A percentile compares a stretch with the other conserved stretches of the same genome.
Evolutionary conservation across 2,888 invertebrate genomes (phyloP).

Genomic region (Perizoma flavofasciatum): DNA sequence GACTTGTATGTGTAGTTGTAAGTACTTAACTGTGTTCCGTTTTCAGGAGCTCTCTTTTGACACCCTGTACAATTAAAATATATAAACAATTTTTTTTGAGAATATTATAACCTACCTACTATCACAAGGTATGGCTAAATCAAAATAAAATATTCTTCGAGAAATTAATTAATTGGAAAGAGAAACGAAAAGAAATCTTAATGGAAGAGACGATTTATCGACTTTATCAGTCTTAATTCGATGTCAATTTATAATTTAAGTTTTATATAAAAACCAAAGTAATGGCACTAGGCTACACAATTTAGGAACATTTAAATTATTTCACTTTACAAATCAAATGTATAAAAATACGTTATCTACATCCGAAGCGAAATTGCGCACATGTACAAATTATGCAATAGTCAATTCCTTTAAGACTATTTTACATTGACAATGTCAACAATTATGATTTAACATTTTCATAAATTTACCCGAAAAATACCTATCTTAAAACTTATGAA

Average conservation of each 20-base stretch:
- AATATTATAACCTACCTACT: slow-evolving; percentile 2
- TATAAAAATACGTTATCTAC: slow-evolving; percentile 66
- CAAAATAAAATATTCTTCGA: slow-evolving; percentile 2
- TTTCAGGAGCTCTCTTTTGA: no score
- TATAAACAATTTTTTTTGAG: no score
- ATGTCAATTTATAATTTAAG: slow-evolving; percentile 56
- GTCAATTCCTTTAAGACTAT: slow-evolving; percentile 29
- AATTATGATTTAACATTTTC: slow-evolving; percentile 25
- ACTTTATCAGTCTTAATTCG: slow-evolving; percentile 76
- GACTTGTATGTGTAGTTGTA: no score
- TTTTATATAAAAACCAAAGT: slow-evolving; percentile 50
- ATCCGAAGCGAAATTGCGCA: slow-evolving; percentile 52
- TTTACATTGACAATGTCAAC: slow-evolving; percentile 8
- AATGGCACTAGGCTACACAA: slow-evolving; percentile 71
- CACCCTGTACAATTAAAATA: background rate
- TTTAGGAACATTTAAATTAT: slow-evolving; percentile 67
- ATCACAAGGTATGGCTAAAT: slow-evolving; percentile 7
- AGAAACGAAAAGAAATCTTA: background rate
- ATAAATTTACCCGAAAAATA: slow-evolving; percentile 36
- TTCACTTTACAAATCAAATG: slow-evolving; percentile 59
- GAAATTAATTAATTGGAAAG: slow-evolving; percentile 1
- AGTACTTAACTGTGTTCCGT: no score
- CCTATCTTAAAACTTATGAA: slow-evolving; percentile 20
- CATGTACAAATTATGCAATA: slow-evolving; percentile 48
- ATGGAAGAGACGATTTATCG: slow-evolving; percentile 35